Evolutionary conservation across 2,113 vertebrate genomes (phyloP), one percentile per base, ranked within the genome.

Genomic region (Nymphicus hollandicus): DNA sequence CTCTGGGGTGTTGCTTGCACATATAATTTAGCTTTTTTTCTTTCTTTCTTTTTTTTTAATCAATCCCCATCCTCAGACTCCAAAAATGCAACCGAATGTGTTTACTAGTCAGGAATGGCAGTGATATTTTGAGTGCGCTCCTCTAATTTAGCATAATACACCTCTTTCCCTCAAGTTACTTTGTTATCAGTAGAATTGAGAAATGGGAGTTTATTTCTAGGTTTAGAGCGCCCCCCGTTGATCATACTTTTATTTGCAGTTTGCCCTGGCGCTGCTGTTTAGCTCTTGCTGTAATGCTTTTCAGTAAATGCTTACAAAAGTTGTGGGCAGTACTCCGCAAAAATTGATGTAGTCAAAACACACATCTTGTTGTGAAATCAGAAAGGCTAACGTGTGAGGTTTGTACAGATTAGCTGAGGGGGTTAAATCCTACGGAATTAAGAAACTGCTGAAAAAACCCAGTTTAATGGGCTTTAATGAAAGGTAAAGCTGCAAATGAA

Each of bases 191-290:
- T 64, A 11, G 18, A 43, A 11, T 6, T 3, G 11, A 39, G 84
- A 25, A 47, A 2, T 0, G 0, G 6, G 18, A 3, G 49, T 83
- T 88, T 69, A 71, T 88, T 81, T 90, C 53, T 70, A 18, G 70
- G 39, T 71, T 86, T 86, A 72, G 89, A 89, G 82, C 93, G 80
- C 93, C 91, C 68, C 64, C 91, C 5, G 8, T 35, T 93, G 95
- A 35, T 85, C 22, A 4, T 3, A 7, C 25, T n/a, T 66, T 8
- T 44, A 55, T 68, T 85, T 80, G 80, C 89, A 91, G 64, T 61
- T 41, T 41, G 17, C 33, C 6, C 58, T 24, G 33, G 18, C 39
- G 29, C 60, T 39, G 68, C 73, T 44, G 17, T 37, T 72, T 15
- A 31, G 24, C 24, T 53, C 47, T 39, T 9, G 13, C 31, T 81